phyloP scores from a whole-genome alignment of 2,888 invertebrate species.

The Aphrophora alni region DNA sequence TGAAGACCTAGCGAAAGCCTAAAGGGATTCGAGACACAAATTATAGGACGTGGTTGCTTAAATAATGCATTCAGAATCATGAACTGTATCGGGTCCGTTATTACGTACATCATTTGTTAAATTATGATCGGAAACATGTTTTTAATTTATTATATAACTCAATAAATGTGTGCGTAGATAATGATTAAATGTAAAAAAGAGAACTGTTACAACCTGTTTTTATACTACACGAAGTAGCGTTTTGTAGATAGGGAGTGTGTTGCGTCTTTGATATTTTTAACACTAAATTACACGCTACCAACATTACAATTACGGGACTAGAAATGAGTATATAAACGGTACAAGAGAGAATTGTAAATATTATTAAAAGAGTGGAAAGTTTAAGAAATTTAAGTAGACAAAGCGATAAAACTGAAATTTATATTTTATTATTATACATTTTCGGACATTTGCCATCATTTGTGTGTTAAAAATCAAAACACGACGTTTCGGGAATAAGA shows the following conservation, averaged over 20 bases:
- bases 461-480: no score
- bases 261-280: neutral
- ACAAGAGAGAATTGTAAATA: no score
- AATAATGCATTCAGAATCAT: neutral
- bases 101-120: neutral
- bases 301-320: neutral
- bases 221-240: neutral
- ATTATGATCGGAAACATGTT: neutral
- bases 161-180: neutral
- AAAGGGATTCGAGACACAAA: neutral
- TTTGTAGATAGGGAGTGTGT: no score
- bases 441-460: no score
- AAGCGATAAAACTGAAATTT: no score
- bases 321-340: neutral
- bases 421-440: no score
- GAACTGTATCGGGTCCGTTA: neutral
- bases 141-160: neutral
- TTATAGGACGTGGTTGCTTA: neutral
- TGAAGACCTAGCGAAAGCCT: neutral
- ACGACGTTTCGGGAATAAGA: no score
- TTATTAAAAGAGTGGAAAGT: no score
- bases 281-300: neutral
- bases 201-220: neutral
- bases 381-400: no score
- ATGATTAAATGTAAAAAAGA: neutral